These are phyloP conservation scores for Bathynomus jamesi DNA, from an alignment of 1,140 invertebrate species.

Conservation along the genomic window DNA sequence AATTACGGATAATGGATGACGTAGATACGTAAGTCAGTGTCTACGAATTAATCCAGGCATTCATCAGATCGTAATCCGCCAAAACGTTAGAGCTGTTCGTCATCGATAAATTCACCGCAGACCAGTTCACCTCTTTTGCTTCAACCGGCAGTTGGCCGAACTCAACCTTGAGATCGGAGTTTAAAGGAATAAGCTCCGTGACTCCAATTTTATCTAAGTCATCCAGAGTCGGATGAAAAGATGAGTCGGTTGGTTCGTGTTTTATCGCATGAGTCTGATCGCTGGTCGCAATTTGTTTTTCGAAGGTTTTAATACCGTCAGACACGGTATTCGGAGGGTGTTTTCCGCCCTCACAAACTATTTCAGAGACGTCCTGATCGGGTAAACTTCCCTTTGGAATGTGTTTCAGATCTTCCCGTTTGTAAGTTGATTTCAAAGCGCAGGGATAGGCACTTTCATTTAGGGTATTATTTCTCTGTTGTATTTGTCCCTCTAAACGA, in stretches of 20 bases:
- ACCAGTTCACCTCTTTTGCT: conserved; percentile 17
- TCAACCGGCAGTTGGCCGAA: conserved; percentile 21
- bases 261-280: not conserved
- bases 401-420: not conserved
- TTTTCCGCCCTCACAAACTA: not conserved
- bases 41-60: conserved; percentile 36
- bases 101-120: conserved; percentile 15
- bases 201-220: conserved; percentile 37
- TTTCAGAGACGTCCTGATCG: not conserved
- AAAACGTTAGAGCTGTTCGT: conserved; percentile 27
- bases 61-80: conserved; percentile 37
- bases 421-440: not conserved
- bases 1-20: no score
- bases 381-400: not conserved
- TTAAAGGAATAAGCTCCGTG: conserved; percentile 35
- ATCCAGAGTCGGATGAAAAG: conserved; percentile 24
- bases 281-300: not conserved
- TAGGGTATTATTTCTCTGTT: not conserved
- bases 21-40: not conserved
- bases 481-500: not conserved
- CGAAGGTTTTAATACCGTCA: not conserved
- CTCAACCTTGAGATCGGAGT: conserved; percentile 33
- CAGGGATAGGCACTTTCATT: not conserved
- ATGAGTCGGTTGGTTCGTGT: not conserved
- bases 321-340: not conserved